Conservation (phyloP, 2,888 invertebrate species). For the Macaria notata region DNA sequence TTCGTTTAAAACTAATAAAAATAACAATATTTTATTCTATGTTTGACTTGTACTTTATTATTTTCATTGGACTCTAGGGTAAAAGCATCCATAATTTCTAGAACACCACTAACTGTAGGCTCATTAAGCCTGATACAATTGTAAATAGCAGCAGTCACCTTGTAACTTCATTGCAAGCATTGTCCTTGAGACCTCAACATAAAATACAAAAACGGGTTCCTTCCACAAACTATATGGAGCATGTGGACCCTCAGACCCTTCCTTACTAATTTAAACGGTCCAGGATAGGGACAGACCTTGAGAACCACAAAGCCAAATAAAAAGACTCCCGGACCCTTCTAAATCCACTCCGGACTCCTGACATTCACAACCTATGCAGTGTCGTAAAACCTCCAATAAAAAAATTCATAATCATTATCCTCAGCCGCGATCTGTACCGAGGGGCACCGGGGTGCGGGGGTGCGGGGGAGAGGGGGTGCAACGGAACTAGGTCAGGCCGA, state of each 20-base stretch:
- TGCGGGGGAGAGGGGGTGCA: slow-evolving; percentile 25
- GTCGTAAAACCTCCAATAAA: slow-evolving; percentile 36
- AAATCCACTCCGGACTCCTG: slow-evolving; percentile 17
- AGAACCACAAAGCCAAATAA: slow-evolving; percentile 3
- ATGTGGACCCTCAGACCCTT: background rate
- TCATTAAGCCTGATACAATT: too few species aligned
- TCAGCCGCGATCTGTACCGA: slow-evolving; percentile 32
- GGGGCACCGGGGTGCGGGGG: slow-evolving; percentile 19
- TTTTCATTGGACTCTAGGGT: too few species aligned
- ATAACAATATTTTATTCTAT: too few species aligned
- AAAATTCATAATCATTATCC: slow-evolving; percentile 37
- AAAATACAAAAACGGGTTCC: too few species aligned
- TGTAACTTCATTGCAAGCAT: too few species aligned
- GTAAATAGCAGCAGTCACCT: too few species aligned
- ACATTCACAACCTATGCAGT: slow-evolving; percentile 31
- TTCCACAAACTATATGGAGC: too few species aligned
- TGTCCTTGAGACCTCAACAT: too few species aligned
- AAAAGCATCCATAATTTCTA: too few species aligned
- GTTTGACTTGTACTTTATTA: too few species aligned
- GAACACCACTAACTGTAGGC: too few species aligned
- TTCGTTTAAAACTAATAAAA: too few species aligned
- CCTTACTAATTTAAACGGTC: slow-evolving; percentile 1
- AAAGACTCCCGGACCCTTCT: slow-evolving; percentile 7
- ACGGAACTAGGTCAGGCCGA: slow-evolving; percentile 53
- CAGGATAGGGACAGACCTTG: background rate